Evolutionary conservation across 2,113 vertebrate genomes (phyloP), one percentile per base, ranked within the genome.

Genomic region (Rana temporaria): DNA sequence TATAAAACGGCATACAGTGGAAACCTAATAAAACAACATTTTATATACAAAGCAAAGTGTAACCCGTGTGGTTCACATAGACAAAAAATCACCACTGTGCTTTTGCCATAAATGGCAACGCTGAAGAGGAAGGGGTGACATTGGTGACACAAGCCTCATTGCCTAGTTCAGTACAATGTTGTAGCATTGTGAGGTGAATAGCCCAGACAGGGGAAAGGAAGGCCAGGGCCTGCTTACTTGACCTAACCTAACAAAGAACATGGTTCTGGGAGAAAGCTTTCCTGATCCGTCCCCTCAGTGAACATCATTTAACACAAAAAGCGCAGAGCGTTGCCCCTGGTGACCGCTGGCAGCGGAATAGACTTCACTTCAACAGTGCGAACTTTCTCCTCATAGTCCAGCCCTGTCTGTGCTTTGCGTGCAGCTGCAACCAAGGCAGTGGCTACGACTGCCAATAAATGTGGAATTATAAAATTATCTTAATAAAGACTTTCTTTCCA

Each of bases 241-340:
- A 64, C 74, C 64, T 77, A 64, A 77, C 60, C 38, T 65, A 77
- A 77, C 74, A 77, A 77, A 77, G 74, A 17, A 53, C 74, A 64
- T 64, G 74, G 74, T 64, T 77, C 60, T 77, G 74, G 74, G 60
- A 77, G 60, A 77, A 77, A 77, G 60, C 34, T 65, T 77, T 53
- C 22, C 73, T 24, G 59, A 30, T 77, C 74, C 4, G 60, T 30
- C 60, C 62, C 74, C 38, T 76, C 74, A 6, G 34, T 53, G 60
- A 64, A 77, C 74, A 77, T 57, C 4, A 38, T 63, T 77, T 19
- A 5, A 34, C 22, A 52, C 34, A 77, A 76, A 26, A 76, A 30
- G 74, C 52, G 74, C 34, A 24, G 22, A 64, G 20, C 22, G 74
- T 77, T 77, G 74, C 74, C 74, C 15, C 16, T 11, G 64, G 74